These are phyloP conservation scores for Xestia ashworthii DNA, from an alignment of 2,888 invertebrate species.

Conservation along the genomic window DNA sequence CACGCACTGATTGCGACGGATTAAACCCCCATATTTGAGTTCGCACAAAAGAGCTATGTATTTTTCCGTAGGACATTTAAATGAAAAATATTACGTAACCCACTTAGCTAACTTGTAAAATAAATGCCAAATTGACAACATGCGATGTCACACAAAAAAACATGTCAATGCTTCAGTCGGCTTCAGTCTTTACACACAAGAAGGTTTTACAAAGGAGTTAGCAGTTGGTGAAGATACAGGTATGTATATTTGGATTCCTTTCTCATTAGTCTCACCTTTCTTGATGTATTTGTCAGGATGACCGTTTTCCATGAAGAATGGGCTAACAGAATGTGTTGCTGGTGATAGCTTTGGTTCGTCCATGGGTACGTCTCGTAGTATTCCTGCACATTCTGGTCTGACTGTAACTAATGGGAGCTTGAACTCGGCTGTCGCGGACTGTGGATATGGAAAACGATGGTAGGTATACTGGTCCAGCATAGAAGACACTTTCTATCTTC, in stretches of 20 bases:
- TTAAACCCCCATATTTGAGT: constrained; percentile 88
- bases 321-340: constrained; percentile 91
- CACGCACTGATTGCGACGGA: constrained; percentile 83
- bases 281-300: constrained; percentile 92
- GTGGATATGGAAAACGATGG: constrained; percentile 46
- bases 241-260: background rate
- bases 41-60: constrained; percentile 85
- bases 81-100: constrained; percentile 33
- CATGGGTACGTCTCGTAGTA: constrained; percentile 91
- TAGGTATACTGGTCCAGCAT: constrained; percentile 24
- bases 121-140: constrained; percentile 20
- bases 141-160: background rate
- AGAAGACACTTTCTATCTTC: background rate
- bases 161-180: constrained; percentile 4
- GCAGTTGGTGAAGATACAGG: background rate
- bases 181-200: constrained; percentile 2
- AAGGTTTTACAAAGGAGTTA: constrained; percentile 12
- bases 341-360: constrained; percentile 91
- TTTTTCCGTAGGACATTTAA: constrained; percentile 83
- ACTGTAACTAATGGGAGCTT: constrained; percentile 93
- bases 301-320: constrained; percentile 92
- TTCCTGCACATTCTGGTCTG: constrained; percentile 92
- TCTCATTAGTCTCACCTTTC: constrained; percentile 87
- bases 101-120: constrained; percentile 24
- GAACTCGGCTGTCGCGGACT: constrained; percentile 93